A percentile compares a stretch with the other conserved stretches of the same genome.
Conservation (phyloP, 2,888 invertebrate species). For the Amiota mariae region DNA sequence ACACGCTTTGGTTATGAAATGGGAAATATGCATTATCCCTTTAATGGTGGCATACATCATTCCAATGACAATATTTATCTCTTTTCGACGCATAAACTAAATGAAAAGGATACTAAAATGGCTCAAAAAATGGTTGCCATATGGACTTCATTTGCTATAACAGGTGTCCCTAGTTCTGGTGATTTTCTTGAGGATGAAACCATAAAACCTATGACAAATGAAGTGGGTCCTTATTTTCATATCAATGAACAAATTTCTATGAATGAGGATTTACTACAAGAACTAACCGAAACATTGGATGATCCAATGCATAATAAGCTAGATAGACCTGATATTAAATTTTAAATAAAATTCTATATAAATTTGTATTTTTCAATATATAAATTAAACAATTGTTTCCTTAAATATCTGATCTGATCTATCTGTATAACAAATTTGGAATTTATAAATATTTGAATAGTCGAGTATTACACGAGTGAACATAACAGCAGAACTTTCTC, state of each 20-base stretch:
- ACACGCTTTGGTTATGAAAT: constrained; percentile 74
- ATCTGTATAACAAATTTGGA: too few relatives aligned
- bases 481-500: too few relatives aligned
- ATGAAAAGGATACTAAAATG: constrained; percentile 68
- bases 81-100: constrained; percentile 73
- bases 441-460: too few relatives aligned
- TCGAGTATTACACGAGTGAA: too few relatives aligned
- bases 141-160: constrained; percentile 73
- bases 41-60: constrained; percentile 76
- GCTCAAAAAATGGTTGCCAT: constrained; percentile 74
- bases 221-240: constrained; percentile 71
- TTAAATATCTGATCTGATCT: too few relatives aligned
- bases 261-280: constrained; percentile 59
- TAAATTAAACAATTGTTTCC: too few relatives aligned
- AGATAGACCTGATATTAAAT: constrained; percentile 52
- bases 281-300: constrained; percentile 63
- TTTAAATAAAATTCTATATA: constrained; percentile 56
- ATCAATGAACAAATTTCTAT: constrained; percentile 55
- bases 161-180: constrained; percentile 59
- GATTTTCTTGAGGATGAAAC: neutral
- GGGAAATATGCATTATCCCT: constrained; percentile 73
- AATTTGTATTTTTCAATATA: too few relatives aligned
- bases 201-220: constrained; percentile 49
- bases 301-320: constrained; percentile 63
- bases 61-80: constrained; percentile 78